Evolutionary conservation across 2,888 invertebrate species (phyloP).

Genomic region (Autographa pulchrina): DNA sequence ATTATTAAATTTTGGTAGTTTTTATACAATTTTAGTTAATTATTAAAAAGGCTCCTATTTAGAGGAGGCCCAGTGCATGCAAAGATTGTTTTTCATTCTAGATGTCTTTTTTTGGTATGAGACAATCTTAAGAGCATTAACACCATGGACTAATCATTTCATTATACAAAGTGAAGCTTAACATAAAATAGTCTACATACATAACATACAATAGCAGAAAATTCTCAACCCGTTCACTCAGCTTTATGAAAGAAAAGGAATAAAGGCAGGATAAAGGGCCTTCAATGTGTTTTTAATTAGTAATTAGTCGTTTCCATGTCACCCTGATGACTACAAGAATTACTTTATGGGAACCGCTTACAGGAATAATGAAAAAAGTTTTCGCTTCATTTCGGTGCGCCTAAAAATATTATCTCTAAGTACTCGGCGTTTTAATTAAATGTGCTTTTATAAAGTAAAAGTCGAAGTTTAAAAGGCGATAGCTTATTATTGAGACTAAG

Average conservation of each 20-base stretch:
- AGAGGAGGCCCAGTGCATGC: too few species aligned
- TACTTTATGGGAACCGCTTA: slow-evolving; percentile 60
- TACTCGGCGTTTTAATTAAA: slow-evolving; percentile 36
- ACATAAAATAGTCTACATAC: not conserved
- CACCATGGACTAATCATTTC: too few species aligned
- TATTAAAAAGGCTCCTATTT: too few species aligned
- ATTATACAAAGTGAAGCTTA: too few species aligned
- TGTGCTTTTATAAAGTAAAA: not conserved
- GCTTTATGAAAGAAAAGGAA: slow-evolving; percentile 17
- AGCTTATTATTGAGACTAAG: not conserved
- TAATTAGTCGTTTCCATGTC: slow-evolving; percentile 54
- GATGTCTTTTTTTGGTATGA: too few species aligned
- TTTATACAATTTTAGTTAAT: too few species aligned
- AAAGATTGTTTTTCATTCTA: too few species aligned
- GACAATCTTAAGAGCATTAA: too few species aligned
- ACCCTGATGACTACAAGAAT: slow-evolving; percentile 53
- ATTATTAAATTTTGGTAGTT: too few species aligned
- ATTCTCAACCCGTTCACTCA: slow-evolving; percentile 30
- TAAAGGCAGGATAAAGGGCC: slow-evolving; percentile 47
- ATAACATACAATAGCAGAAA: slow-evolving; percentile 29
- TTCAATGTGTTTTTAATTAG: slow-evolving; percentile 66
- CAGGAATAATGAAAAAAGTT: slow-evolving; percentile 63
- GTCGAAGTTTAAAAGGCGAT: not conserved
- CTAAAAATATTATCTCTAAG: slow-evolving; percentile 18
- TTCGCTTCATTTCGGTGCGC: slow-evolving; percentile 35